A percentile compares a stretch with the other conserved stretches of the same genome.
Conservation (phyloP, 2,888 invertebrate species). For the Dioctria linearis region DNA sequence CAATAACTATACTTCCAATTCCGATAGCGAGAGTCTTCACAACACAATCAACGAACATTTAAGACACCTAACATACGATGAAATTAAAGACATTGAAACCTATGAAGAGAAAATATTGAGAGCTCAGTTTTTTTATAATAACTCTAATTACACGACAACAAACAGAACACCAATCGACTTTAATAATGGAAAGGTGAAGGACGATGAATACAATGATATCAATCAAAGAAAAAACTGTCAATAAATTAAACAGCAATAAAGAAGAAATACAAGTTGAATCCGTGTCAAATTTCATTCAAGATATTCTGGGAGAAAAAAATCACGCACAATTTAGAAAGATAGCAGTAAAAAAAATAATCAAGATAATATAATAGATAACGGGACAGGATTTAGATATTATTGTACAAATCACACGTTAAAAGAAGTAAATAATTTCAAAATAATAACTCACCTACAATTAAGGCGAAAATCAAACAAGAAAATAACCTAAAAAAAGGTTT, state of each 20-base stretch:
- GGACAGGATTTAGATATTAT: slow-evolving; percentile 57
- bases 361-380: slow-evolving; percentile 54
- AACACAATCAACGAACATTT: no score
- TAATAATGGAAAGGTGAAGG: no score
- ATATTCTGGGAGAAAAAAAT: slow-evolving; percentile 56
- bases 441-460: slow-evolving; percentile 54
- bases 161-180: no score
- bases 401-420: slow-evolving; percentile 56
- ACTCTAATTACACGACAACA: no score
- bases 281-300: slow-evolving; percentile 15
- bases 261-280: slow-evolving; percentile 1
- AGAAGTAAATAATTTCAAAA: slow-evolving; percentile 56
- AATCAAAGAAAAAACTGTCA: slow-evolving; percentile 56
- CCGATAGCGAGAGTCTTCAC: no score
- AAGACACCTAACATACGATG: no score
- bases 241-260: slow-evolving; percentile 49
- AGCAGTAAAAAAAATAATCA: slow-evolving; percentile 49
- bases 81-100: no score
- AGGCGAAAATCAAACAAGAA: slow-evolving; percentile 14
- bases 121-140: no score
- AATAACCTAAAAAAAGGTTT: neutral
- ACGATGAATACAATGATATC: no score
- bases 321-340: slow-evolving; percentile 59
- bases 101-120: no score
- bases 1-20: no score